Evolutionary conservation across 2,113 vertebrate species (phyloP), one percentile per base, ranked within the genome.

Genomic region (Oryzias celebensis): DNA sequence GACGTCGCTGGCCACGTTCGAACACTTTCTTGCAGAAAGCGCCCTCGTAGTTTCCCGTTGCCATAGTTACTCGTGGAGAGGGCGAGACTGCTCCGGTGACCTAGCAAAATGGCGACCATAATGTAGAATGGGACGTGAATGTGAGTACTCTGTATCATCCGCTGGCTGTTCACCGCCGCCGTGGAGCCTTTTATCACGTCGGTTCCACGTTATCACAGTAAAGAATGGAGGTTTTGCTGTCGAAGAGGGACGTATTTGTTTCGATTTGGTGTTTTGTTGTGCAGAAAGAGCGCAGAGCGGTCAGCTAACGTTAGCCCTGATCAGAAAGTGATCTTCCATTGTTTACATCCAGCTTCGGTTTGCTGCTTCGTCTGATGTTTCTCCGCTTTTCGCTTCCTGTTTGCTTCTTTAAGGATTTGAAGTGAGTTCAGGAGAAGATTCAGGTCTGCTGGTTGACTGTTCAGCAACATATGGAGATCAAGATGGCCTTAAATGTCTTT

Each of bases 401-500:
- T 36, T 36, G 36, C 36, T 12, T 12, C 36, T 36, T 10, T 36
- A 36, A 81, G 75, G 65, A 54, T 71, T 60, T 68, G 7, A 69
- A 59, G 4, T 54, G 4, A 70, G 43, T 48, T 45, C 68, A n/a
- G 53, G 43, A 52, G 52, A 20, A 16, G 31, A 62, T 61, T 65
- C 53, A 61, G 62, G 82, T 74, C 72, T 65, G 41, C 62, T 63
- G 57, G 17, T 71, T 50, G 58, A 70, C 73, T 79, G 63, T 80
- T 75, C 46, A 66, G 57, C 52, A 74, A 80, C 70, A 58, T 47
- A 73, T 71, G 59, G 59, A 48, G 61, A 67, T 68, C 81, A 82
- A 68, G 58, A 90, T 90, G 89, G 89, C 89, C 52, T 65, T 90
- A 47, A 90, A 90, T 85, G 89, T 90, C 1, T 90, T 90, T 72